Percentiles rank a stretch among this genome's conserved stretches.
Conservation (phyloP, 1,140 invertebrate genomes). For the Vanessa tameamea region DNA sequence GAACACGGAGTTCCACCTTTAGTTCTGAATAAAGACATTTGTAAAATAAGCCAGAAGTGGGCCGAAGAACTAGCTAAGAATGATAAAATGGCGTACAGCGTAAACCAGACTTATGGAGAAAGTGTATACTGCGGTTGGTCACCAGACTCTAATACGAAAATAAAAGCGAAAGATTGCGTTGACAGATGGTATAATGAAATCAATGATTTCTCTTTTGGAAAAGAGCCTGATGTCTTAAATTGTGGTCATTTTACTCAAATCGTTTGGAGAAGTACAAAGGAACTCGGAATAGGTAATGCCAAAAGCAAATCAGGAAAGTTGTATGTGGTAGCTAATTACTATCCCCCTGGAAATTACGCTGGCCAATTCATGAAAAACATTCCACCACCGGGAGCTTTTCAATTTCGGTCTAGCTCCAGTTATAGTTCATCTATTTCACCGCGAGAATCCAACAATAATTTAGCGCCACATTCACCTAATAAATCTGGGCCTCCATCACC, state of each 20-base stretch:
- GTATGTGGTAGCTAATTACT: slow-evolving; percentile 89
- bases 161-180: slow-evolving; percentile 84
- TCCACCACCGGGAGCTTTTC: slow-evolving; percentile 74
- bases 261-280: slow-evolving; percentile 87
- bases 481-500: slow-evolving; percentile 58
- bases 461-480: slow-evolving; percentile 49
- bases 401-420: slow-evolving; percentile 50
- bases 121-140: slow-evolving; percentile 86
- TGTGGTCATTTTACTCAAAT: slow-evolving; percentile 88
- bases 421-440: slow-evolving; percentile 36
- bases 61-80: slow-evolving; percentile 87
- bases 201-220: slow-evolving; percentile 83
- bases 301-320: slow-evolving; percentile 82
- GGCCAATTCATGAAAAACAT: slow-evolving; percentile 88
- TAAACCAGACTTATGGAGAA: slow-evolving; percentile 82
- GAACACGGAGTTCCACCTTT: slow-evolving; percentile 85
- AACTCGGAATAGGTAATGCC: slow-evolving; percentile 88
- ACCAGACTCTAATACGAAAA: slow-evolving; percentile 84
- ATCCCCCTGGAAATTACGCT: slow-evolving; percentile 90
- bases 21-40: slow-evolving; percentile 76
- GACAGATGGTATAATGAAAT: slow-evolving; percentile 87
- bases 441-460: slow-evolving; percentile 54
- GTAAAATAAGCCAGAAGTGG: slow-evolving; percentile 86
- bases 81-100: slow-evolving; percentile 84
- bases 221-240: slow-evolving; percentile 82